These are phyloP conservation scores for Achlya flavicornis DNA, from an alignment of 2,888 invertebrate genomes.

Conservation along the genomic window DNA sequence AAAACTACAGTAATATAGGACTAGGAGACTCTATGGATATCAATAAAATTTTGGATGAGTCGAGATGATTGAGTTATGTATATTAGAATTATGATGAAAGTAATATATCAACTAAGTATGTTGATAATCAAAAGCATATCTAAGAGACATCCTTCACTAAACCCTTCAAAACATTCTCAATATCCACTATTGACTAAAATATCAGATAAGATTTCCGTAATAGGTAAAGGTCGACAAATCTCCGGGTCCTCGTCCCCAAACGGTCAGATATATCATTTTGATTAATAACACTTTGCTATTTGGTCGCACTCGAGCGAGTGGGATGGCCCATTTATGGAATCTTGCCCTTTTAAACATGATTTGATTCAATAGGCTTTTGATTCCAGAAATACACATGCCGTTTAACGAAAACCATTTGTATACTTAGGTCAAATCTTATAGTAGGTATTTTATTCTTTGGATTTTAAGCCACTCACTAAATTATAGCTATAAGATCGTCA, in stretches of 20 bases:
- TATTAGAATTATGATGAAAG: too few species aligned
- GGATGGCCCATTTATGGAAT: background rate
- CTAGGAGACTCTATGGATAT: too few species aligned
- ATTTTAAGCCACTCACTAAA: too few species aligned
- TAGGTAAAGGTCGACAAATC: slow-evolving; percentile 2
- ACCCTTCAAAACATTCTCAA: background rate
- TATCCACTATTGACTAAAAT: background rate
- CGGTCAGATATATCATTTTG: slow-evolving; percentile 21
- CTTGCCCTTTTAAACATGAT: background rate
- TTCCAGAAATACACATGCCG: background rate
- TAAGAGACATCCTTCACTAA: background rate
- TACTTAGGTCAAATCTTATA: too few species aligned
- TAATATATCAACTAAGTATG: too few species aligned
- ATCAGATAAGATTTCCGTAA: background rate
- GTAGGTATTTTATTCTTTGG: too few species aligned
- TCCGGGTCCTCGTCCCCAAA: background rate
- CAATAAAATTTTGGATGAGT: too few species aligned
- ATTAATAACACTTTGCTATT: slow-evolving; percentile 13
- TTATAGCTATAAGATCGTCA: too few species aligned
- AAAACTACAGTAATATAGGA: too few species aligned
- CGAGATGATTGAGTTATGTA: too few species aligned
- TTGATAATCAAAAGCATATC: too few species aligned
- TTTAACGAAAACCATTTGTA: too few species aligned
- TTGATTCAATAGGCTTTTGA: background rate
- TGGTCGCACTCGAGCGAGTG: slow-evolving; percentile 1